Conservation (phyloP, 2,797 vertebrate species). For the Clarias pachynema region DNA sequence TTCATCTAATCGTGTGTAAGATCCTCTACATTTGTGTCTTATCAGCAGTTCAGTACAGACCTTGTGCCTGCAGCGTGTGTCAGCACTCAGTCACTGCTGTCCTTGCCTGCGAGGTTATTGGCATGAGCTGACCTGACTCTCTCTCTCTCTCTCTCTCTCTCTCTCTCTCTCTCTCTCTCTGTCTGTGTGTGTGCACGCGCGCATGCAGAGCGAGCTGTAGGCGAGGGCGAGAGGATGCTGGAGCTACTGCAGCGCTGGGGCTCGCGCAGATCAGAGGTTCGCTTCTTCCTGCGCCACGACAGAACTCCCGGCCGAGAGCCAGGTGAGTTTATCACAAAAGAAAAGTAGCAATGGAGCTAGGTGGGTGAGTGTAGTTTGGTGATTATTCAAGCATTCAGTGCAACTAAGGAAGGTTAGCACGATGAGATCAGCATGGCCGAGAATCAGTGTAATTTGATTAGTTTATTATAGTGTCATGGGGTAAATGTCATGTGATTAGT, state of each 20-base stretch:
- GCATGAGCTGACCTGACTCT: neutral
- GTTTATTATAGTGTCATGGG: neutral
- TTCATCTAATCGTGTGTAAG: too few species aligned
- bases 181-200: slow-evolving; percentile 8
- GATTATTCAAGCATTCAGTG: too few species aligned
- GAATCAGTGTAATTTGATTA: neutral
- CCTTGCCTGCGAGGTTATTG: neutral
- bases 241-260: slow-evolving; percentile 91
- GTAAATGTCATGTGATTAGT: neutral
- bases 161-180: neutral
- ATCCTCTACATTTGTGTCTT: neutral
- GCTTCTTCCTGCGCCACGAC: slow-evolving; percentile 93
- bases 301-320: slow-evolving; percentile 77
- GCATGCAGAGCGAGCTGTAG: slow-evolving; percentile 84
- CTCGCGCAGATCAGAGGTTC: slow-evolving; percentile 85
- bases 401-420: neutral
- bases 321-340: slow-evolving; percentile 68
- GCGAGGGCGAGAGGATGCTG: slow-evolving; percentile 88
- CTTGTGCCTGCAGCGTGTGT: slow-evolving; percentile 28
- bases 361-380: neutral
- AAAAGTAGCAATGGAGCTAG: too few species aligned
- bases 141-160: neutral
- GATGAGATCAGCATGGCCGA: neutral
- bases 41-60: slow-evolving; percentile 24
- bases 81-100: slow-evolving; percentile 27